Evolutionary conservation across 2,797 vertebrate genomes (phyloP), one percentile per base, ranked within the genome.

Genomic region (Poeciliopsis turneri): DNA sequence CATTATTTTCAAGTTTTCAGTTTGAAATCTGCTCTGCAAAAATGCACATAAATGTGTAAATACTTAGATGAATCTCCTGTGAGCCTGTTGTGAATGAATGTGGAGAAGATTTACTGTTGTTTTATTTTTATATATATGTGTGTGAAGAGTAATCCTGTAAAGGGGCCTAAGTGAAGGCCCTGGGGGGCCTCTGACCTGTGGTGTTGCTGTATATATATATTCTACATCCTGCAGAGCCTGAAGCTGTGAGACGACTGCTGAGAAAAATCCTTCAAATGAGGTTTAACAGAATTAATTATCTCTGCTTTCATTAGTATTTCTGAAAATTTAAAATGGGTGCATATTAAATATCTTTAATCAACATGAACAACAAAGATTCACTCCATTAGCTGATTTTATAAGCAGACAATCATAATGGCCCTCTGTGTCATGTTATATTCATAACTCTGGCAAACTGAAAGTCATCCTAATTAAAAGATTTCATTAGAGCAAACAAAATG

Each of bases 21-120:
- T 78, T 36, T 83, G 74, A 87, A 89, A 88, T 84, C 81, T 89
- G 80, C 85, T 79, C 77, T 86, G 75, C 64, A 69, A 86, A 84
- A 77, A 51, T 25, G 36, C 28, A 82, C 78, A 55, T 41, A 28
- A 25, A 75, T 43, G 7, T 74, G 12, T 70, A 74, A 83, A 57
- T 49, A 86, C 77, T 74, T 59, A 81, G 53, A 75, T 79, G 71
- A 81, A 78, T 80, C 69, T 78, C 13, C 84, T 76, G 78, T 80
- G 77, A 89, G 80, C 70, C 75, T 80, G 76, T 75, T 9, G 79
- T 69, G 83, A 90, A 91, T 92, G 39, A 69, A 43, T 43, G 66
- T n/a, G 41, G 90, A 88, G 79, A 73, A 78, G 53, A 81, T 82
- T 53, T 68, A 39, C 46, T 72, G 61, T 87, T 0, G 5, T 78